phyloP scores from a whole-genome alignment of 2,888 invertebrate species.

The Brenthis daphne region DNA sequence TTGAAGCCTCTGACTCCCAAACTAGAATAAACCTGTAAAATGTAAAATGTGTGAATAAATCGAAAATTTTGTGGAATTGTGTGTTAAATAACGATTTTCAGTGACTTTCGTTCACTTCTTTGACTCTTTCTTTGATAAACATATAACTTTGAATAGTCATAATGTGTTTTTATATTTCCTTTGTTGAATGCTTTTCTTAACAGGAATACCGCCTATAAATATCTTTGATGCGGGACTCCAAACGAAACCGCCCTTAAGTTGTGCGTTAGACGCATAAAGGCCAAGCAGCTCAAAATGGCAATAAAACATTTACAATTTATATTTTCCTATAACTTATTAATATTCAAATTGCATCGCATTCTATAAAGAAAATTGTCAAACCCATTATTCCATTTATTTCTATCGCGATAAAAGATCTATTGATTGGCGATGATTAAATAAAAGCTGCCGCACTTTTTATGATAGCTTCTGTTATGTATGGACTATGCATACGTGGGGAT shows the following conservation, averaged over 20 bases:
- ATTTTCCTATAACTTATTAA: background rate
- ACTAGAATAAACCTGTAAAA: too few species aligned
- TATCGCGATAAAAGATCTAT: background rate
- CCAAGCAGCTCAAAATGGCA: too few species aligned
- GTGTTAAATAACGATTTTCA: too few species aligned
- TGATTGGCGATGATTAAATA: background rate
- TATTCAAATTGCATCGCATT: background rate
- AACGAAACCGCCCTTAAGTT: too few species aligned
- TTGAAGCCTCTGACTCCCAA: too few species aligned
- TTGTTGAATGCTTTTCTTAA: background rate
- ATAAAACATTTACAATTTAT: background rate
- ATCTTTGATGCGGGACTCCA: background rate
- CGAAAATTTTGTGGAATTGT: too few species aligned
- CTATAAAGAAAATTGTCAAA: conserved; percentile 11
- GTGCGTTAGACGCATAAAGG: too few species aligned
- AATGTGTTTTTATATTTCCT: too few species aligned
- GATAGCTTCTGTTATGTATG: background rate
- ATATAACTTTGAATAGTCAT: too few species aligned
- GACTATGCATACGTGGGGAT: background rate
- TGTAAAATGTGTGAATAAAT: too few species aligned
- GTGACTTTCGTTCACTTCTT: too few species aligned
- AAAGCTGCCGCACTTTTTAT: conserved; percentile 9
- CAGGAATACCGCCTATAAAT: background rate
- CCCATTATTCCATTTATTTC: conserved; percentile 2
- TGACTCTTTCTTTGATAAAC: too few species aligned